A percentile compares a stretch with the other conserved stretches of the same genome.
These are phyloP conservation scores for Poecilus cupreus DNA, from an alignment of 2,888 invertebrate genomes.

Conservation along the genomic window DNA sequence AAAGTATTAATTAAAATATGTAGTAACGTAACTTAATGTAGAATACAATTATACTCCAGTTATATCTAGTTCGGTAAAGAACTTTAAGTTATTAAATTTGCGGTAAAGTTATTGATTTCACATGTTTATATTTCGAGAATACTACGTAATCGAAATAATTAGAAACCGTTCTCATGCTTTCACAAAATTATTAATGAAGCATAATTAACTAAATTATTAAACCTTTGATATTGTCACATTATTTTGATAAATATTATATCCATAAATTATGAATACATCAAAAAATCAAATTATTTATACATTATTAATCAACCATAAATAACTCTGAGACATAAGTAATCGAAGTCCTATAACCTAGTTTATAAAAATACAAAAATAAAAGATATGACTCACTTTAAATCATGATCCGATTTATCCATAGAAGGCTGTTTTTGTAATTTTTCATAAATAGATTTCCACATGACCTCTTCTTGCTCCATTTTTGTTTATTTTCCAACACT, in stretches of 20 bases:
- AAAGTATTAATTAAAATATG: too few relatives aligned
- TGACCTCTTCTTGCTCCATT: constrained; percentile 81
- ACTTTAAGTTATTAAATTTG: background rate
- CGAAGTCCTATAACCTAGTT: background rate
- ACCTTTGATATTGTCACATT: too few relatives aligned
- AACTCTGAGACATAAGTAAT: too few relatives aligned
- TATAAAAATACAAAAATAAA: background rate
- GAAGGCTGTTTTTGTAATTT: constrained; percentile 80
- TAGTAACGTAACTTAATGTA: background rate
- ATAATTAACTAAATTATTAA: too few relatives aligned
- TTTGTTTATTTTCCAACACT: background rate
- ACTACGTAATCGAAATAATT: background rate
- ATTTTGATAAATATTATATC: background rate
- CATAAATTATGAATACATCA: background rate
- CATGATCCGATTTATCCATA: constrained; percentile 77
- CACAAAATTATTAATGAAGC: too few relatives aligned
- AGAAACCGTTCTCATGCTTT: background rate
- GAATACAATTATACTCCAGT: background rate
- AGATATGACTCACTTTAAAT: constrained; percentile 76
- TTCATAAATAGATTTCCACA: constrained; percentile 86
- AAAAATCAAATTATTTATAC: background rate
- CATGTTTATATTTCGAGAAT: background rate
- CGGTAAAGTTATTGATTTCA: constrained; percentile 20
- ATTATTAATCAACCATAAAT: background rate
- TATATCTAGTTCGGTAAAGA: background rate